Conservation (phyloP, 2,888 invertebrate species). For the Pterostichus madidus region DNA sequence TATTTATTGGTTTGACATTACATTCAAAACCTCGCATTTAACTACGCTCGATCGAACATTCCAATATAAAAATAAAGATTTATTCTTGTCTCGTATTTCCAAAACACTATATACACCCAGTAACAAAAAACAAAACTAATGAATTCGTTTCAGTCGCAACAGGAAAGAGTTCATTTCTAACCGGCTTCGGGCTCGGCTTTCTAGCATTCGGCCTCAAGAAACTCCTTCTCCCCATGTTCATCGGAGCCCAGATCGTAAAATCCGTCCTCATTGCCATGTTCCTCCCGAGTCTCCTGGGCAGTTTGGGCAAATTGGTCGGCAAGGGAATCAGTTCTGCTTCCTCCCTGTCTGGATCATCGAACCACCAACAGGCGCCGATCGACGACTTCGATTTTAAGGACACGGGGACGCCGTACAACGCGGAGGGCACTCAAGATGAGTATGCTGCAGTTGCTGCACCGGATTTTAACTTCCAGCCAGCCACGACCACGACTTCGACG, state of each 20-base stretch:
- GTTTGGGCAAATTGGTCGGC: conserved; percentile 89
- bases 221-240: conserved; percentile 88
- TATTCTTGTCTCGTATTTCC: conserved; percentile 48
- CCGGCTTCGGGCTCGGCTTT: conserved; percentile 84
- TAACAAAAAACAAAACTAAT: conserved; percentile 50
- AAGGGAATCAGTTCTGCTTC: conserved; percentile 86
- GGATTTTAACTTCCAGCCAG: conserved; percentile 69
- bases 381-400: conserved; percentile 90
- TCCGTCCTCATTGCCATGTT: conserved; percentile 91
- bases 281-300: conserved; percentile 90
- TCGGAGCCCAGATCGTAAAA: conserved; percentile 91
- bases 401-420: conserved; percentile 77
- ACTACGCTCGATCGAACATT: conserved; percentile 9
- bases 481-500: conserved; percentile 69
- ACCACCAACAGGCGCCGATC: conserved; percentile 76
- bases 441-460: conserved; percentile 74
- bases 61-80: conserved; percentile 16
- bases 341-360: conserved; percentile 78
- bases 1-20: too few relatives aligned
- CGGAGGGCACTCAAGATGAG: conserved; percentile 75
- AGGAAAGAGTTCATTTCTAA: conserved; percentile 82
- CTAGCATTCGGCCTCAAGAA: conserved; percentile 90
- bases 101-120: conserved; percentile 14
- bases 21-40: conserved; percentile 10
- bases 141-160: conserved; percentile 69